A percentile compares a stretch with the other conserved stretches of the same genome.
Evolutionary conservation across 2,888 invertebrate species (phyloP).

Genomic region (Drosophila cognata): DNA sequence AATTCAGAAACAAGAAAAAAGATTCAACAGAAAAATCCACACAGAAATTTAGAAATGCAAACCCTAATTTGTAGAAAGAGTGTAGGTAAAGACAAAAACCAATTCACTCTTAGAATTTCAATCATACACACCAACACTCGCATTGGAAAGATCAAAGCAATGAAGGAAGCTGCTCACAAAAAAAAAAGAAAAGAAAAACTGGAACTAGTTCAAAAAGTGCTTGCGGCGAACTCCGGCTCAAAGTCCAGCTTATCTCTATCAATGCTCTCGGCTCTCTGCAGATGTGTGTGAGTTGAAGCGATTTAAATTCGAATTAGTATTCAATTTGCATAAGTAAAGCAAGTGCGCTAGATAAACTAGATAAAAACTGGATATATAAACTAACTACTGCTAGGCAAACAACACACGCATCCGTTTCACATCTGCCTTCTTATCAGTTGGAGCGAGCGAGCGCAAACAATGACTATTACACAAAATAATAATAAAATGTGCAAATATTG

Average conservation of each 20-base stretch:
- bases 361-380: constrained; percentile 19
- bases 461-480: constrained; percentile 30
- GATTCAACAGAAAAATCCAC: too few relatives aligned
- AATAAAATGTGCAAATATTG: constrained; percentile 71
- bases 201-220: constrained; percentile 4
- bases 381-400: background rate
- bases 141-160: background rate
- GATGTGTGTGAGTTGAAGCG: constrained; percentile 4
- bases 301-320: constrained; percentile 13
- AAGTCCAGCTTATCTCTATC: constrained; percentile 17
- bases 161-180: background rate
- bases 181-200: background rate
- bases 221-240: constrained; percentile 3
- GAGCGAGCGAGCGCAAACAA: constrained; percentile 19
- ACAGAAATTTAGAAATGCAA: too few relatives aligned
- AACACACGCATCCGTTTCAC: constrained; percentile 49
- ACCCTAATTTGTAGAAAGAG: background rate
- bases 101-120: background rate
- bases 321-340: constrained; percentile 16
- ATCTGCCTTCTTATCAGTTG: constrained; percentile 58
- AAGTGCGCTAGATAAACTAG: background rate
- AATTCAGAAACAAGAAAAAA: too few relatives aligned
- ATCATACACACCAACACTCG: background rate
- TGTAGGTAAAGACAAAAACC: background rate
- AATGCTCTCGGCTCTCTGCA: background rate